Conservation (phyloP, 2,113 vertebrate genomes). For the Alexandromys fortis region DNA sequence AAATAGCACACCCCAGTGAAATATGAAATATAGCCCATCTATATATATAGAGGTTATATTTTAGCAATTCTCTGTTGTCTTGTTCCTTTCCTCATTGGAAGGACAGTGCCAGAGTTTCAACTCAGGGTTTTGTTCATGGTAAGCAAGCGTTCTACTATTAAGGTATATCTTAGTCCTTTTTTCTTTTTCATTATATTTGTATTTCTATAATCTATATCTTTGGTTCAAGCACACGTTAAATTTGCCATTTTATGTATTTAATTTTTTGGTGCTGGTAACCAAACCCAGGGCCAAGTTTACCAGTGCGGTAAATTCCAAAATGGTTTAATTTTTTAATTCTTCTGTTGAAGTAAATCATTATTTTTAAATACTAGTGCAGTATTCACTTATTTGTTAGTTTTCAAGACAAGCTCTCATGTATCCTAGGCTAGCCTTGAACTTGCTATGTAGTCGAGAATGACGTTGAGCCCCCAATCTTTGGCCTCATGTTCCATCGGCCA, state of each 20-base stretch:
- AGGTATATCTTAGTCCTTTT: not conserved
- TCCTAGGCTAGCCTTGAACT: not conserved
- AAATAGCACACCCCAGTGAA: not conserved
- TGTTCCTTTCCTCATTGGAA: not conserved
- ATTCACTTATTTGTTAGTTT: not conserved
- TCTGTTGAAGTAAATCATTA: not conserved
- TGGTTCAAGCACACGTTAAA: not conserved
- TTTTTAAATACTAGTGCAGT: not conserved
- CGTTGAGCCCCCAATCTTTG: not conserved
- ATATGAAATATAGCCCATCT: not conserved
- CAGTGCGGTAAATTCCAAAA: not conserved
- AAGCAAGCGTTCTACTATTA: not conserved
- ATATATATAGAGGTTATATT: not conserved
- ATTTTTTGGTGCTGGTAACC: too few species aligned
- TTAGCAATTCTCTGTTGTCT: not conserved
- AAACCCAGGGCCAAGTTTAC: too few species aligned
- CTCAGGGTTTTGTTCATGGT: not conserved
- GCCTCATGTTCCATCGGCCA: not conserved
- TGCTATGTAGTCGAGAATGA: not conserved
- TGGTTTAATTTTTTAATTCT: not conserved
- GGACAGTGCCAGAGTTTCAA: not conserved
- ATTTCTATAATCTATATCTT: not conserved
- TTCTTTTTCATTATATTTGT: slow-evolving; percentile 2
- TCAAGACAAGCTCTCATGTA: not conserved
- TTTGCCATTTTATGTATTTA: too few species aligned